Conservation (phyloP, 1,140 invertebrate genomes). For the Battus philenor region DNA sequence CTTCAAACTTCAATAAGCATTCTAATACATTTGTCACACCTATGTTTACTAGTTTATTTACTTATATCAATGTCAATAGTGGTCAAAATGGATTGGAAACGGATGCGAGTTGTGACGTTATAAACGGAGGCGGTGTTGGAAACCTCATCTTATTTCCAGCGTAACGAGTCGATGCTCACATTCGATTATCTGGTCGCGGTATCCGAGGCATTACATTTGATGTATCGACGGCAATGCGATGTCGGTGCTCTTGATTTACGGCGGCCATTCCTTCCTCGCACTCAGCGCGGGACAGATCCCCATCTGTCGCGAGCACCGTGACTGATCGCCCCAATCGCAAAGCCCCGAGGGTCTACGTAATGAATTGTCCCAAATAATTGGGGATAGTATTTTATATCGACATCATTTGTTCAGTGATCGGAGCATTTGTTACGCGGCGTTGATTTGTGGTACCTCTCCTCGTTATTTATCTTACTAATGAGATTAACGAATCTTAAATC, state of each 20-base stretch:
- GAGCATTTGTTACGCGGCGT: slow-evolving; percentile 60
- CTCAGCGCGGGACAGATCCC: slow-evolving; percentile 61
- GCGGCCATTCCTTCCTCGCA: slow-evolving; percentile 68
- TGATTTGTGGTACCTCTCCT: slow-evolving; percentile 57
- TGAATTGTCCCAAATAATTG: slow-evolving; percentile 75
- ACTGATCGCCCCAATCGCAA: slow-evolving; percentile 64
- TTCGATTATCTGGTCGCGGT: slow-evolving; percentile 73
- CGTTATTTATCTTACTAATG: slow-evolving; percentile 39
- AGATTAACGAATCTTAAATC: slow-evolving; percentile 44
- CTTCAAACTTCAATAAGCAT: no score
- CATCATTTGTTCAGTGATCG: slow-evolving; percentile 65
- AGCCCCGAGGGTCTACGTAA: slow-evolving; percentile 60
- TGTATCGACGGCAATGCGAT: slow-evolving; percentile 69
- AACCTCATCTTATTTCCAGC: slow-evolving; percentile 70
- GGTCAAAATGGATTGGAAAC: slow-evolving; percentile 33
- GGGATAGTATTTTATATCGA: slow-evolving; percentile 70
- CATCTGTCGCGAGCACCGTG: slow-evolving; percentile 61
- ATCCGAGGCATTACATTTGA: slow-evolving; percentile 74
- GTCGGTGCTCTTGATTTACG: slow-evolving; percentile 69
- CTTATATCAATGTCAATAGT: slow-evolving; percentile 33
- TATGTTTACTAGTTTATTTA: no score
- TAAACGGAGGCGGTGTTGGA: slow-evolving; percentile 27
- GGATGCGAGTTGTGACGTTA: slow-evolving; percentile 39
- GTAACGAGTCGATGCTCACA: slow-evolving; percentile 73
- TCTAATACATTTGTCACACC: no score